Evolutionary conservation across 2,888 invertebrate genomes (phyloP), one percentile per base, ranked within the genome.

Genomic region (Stenchaetothrips biformis): DNA sequence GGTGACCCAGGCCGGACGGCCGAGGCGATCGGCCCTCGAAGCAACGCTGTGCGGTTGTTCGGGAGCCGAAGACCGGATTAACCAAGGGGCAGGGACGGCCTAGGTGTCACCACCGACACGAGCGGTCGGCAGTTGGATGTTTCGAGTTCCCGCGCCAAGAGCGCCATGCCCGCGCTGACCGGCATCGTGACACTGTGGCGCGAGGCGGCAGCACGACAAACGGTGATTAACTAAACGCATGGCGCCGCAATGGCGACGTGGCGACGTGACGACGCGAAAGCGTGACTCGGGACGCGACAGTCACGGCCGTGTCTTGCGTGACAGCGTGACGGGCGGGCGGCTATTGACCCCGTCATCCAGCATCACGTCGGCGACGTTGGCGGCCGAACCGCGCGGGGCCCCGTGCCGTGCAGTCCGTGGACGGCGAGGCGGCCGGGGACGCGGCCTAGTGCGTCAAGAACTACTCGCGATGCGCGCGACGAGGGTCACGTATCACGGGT

Each of bases 191-290:
- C 53, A 16, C 53, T 16, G 53, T 11, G 49, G 8, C 49, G 16
- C 53, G 53, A 21, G n/a, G 67, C 67, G 67, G 37, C 37, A 37
- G n/a, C n/a, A 37, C 37, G n/a, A 67, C 67, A 67, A 67, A 21
- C 67, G 67, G 67, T 67, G 67, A 67, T 67, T 67, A 67, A 67
- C 67, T 67, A 21, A 67, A 67, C 67, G 67, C 67, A 67, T 67
- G 67, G 62, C 62, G 21, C 62, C 62, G 9, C 8, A 9, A 18
- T 62, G 62, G 18, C 62, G 53, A 53, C 53, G 53, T 3, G 53
- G 16, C 59, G 59, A 59, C 59, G 59, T 59, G 59, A 59, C 59
- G 67, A 3, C 21, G 67, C 67, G 67, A 67, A 67, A 67, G 21
- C 67, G 67, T 67, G 67, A 67, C 67, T 21, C n/a, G 21, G 21